Evolutionary conservation across 2,888 invertebrate species (phyloP).

Genomic region (Drosophila demipolita): DNA sequence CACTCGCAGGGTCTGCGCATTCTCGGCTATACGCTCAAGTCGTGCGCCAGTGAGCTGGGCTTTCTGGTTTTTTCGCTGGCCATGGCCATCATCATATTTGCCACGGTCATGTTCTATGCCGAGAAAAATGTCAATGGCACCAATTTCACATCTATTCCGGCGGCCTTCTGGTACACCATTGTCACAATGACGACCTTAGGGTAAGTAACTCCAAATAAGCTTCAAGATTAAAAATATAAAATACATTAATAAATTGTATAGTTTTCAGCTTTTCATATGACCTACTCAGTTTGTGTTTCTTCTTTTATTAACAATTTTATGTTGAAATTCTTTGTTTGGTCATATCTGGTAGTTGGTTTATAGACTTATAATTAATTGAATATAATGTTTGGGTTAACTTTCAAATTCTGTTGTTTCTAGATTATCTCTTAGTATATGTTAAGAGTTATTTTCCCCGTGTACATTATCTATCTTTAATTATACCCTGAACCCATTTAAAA

Average conservation of each 20-base stretch:
- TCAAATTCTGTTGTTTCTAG: not conserved
- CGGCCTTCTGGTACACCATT: constrained; percentile 99
- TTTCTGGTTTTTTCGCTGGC: constrained; percentile 99
- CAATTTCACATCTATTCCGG: constrained; percentile 99
- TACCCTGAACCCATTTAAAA: too few species aligned
- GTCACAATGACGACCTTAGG: constrained; percentile 99
- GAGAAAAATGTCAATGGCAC: constrained; percentile 99
- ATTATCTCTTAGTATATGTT: not conserved
- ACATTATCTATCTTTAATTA: too few species aligned
- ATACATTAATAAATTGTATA: too few species aligned
- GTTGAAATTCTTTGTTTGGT: not conserved
- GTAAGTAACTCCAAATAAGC: constrained; percentile 88
- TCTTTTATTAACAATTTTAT: not conserved
- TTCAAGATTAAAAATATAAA: not conserved
- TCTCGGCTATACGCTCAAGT: constrained; percentile 99
- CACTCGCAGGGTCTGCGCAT: constrained; percentile 99
- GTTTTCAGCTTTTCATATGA: not conserved
- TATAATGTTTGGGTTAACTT: not conserved
- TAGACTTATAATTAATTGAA: not conserved
- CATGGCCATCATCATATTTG: constrained; percentile 99
- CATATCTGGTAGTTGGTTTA: not conserved
- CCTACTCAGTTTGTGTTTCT: not conserved
- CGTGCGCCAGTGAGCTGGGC: constrained; percentile 99
- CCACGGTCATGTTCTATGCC: constrained; percentile 99
- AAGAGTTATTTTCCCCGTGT: too few species aligned